These are phyloP conservation scores for Actenoides lindsayi DNA, from an alignment of 2,113 vertebrate genomes.

Conservation along the genomic window DNA sequence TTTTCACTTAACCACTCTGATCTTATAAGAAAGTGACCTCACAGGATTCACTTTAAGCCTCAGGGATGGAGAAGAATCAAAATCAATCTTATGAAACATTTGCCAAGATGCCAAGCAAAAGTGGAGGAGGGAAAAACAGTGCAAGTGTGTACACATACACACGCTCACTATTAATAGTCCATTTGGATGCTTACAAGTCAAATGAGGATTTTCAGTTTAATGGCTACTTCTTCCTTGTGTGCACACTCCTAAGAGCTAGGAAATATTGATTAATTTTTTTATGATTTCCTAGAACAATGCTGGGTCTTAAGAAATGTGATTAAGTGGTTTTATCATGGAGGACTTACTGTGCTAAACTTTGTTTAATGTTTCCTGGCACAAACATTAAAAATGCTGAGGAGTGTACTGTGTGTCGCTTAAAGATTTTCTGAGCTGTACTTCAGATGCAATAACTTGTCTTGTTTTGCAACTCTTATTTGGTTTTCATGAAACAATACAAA, in stretches of 20 bases:
- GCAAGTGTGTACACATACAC: neutral
- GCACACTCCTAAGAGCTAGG: neutral
- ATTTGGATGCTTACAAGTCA: neutral
- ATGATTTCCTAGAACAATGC: conserved; percentile 15
- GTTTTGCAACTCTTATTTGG: neutral
- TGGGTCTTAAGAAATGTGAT: neutral
- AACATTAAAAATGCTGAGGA: neutral
- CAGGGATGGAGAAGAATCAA: neutral
- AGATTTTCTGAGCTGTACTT: neutral
- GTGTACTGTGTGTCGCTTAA: neutral
- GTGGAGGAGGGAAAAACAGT: too few relatives aligned
- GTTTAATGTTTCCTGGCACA: neutral
- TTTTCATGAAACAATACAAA: neutral
- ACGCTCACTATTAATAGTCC: neutral
- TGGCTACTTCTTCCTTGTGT: neutral
- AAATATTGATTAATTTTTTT: neutral
- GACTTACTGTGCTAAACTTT: neutral
- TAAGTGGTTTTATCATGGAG: neutral
- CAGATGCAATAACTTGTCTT: neutral
- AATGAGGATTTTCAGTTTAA: neutral
- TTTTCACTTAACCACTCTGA: neutral
- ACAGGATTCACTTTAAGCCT: neutral
- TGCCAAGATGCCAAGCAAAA: neutral
- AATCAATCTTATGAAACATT: neutral
- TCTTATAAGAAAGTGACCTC: neutral